Base-by-base conservation (phyloP, 2,113 vertebrate species). In the Lepidothrix coronata region DNA sequence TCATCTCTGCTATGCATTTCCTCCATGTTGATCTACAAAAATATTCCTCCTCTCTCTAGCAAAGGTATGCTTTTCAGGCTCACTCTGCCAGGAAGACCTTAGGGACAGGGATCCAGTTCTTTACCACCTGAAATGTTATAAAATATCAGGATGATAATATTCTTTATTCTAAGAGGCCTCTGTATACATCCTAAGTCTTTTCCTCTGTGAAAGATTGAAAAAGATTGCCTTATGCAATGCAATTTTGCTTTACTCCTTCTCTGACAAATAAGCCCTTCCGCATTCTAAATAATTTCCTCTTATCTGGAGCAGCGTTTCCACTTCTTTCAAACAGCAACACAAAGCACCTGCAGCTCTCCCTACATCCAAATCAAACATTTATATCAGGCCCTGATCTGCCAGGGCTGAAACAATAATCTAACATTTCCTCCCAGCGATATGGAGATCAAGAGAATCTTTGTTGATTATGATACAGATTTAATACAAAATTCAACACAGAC, bases 21-120 rank as follows among this genome's bases (percentile, higher is more conserved):
- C 95, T 97, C 91, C 96, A 97, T 92, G 89, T 91, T 95, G 80
- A 74, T 55, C 61, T 43, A 78, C 76, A 92, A 62, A 88, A 91
- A 89, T 14, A 88, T n/a, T 63, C 73, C 83, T 89, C 43, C 33
- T 81, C 79, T 88, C 73, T 75, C 73, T 31, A 92, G 94, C 80
- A 89, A 92, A 87, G 76, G 44, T 72, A 61, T 0, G 0, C 57
- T 89, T 83, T 90, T 91, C 43, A 91, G 61, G 84, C 59, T 93
- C 39, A 35, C 12, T 59, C 61, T 55, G 25, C 33, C 72, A 74
- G 49, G 58, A 81, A 52, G 37, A 68, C 76, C 33, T 86, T 35
- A 41, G 15, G 48, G 44, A 86, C n/a, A 43, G 13, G 6, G 43
- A 96, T 22, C 0, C 4, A 58, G 27, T 35, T 66, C 68, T 81